Conservation (phyloP, 1,140 invertebrate species). For the Paralvinella palmiformis region DNA sequence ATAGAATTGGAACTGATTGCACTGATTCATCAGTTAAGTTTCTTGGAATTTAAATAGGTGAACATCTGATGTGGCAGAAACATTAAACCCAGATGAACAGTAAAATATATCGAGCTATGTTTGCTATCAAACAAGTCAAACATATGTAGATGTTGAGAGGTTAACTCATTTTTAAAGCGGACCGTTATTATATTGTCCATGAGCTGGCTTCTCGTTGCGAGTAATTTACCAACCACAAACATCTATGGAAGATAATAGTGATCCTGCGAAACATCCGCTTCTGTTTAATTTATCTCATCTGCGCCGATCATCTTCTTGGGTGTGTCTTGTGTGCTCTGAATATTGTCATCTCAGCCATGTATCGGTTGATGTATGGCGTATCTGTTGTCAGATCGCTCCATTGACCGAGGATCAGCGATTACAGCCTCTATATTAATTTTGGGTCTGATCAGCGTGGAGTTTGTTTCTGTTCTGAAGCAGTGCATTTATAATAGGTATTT, state of each 20-base stretch:
- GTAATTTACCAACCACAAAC: conserved; percentile 21
- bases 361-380: conserved; percentile 22
- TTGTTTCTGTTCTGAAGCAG: too few species aligned
- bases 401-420: conserved; percentile 22
- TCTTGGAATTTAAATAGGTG: too few species aligned
- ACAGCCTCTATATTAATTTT: conserved; percentile 27
- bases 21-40: too few species aligned
- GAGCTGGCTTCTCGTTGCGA: conserved; percentile 17
- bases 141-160: too few species aligned
- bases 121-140: too few species aligned
- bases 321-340: conserved; percentile 21
- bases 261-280: conserved; percentile 15
- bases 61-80: too few species aligned
- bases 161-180: too few species aligned
- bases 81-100: too few species aligned
- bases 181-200: not conserved
- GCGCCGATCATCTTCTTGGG: conserved; percentile 22
- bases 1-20: too few species aligned
- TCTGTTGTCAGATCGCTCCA: conserved; percentile 25
- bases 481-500: too few species aligned
- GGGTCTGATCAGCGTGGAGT: conserved; percentile 24
- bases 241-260: conserved; percentile 12
- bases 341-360: conserved; percentile 11
- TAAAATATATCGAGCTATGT: too few species aligned
- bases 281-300: conserved; percentile 23